These are phyloP conservation scores for Limnephilus marmoratus DNA, from an alignment of 2,888 invertebrate genomes.

Conservation along the genomic window DNA sequence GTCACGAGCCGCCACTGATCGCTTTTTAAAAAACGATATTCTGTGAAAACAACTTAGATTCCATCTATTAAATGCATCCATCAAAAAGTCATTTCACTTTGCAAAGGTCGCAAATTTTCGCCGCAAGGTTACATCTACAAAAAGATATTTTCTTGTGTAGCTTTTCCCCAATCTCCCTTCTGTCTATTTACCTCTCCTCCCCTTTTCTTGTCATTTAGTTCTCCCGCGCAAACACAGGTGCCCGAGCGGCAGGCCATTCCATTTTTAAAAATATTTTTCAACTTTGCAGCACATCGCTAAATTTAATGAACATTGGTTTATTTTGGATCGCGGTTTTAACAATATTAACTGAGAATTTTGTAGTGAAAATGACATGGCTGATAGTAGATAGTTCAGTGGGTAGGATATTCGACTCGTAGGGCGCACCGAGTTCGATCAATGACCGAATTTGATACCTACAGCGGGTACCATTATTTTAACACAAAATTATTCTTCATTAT, in stretches of 20 bases:
- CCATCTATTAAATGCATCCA: background rate
- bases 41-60: background rate
- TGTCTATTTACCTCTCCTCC: constrained; percentile 29
- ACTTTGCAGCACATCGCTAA: background rate
- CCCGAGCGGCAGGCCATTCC: background rate
- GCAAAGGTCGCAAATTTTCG: background rate
- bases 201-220: constrained; percentile 48
- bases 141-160: constrained; percentile 21
- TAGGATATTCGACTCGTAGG: too few species aligned
- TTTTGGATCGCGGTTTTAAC: background rate
- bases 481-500: too few species aligned
- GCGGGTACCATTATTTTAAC: background rate
- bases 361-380: background rate
- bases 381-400: background rate
- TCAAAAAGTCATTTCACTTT: background rate
- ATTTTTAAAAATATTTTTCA: background rate
- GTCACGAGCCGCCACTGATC: too few species aligned
- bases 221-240: constrained; percentile 37
- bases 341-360: background rate
- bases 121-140: constrained; percentile 15
- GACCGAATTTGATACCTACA: background rate
- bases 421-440: background rate
- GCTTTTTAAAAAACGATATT: background rate
- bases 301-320: background rate
- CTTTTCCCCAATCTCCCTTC: constrained; percentile 15